A percentile compares a stretch with the other conserved stretches of the same genome.
These are phyloP conservation scores for Gasteruption jaculator DNA, from an alignment of 2,888 invertebrate species.

Conservation along the genomic window DNA sequence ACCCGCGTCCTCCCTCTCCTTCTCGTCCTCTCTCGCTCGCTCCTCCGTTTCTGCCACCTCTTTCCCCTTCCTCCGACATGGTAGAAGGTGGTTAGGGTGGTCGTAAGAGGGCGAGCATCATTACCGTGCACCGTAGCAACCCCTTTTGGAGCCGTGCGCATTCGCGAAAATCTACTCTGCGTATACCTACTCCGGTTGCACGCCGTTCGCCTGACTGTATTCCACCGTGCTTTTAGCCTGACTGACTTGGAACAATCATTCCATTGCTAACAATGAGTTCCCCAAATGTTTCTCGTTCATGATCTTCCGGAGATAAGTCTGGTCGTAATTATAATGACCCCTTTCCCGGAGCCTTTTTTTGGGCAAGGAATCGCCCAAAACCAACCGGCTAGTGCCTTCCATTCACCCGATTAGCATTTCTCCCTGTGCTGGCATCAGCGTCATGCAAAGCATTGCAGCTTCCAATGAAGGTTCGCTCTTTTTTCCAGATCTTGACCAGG, in stretches of 20 bases:
- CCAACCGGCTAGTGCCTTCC: no score
- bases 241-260: slow-evolving; percentile 34
- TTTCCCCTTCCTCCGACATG: slow-evolving; percentile 10
- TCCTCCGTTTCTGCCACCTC: slow-evolving; percentile 10
- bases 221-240: slow-evolving; percentile 25
- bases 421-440: no score
- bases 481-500: no score
- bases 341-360: no score
- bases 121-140: slow-evolving; percentile 19
- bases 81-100: slow-evolving; percentile 9
- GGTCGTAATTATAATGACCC: no score
- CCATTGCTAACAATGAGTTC: no score
- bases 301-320: no score
- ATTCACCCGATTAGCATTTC: no score
- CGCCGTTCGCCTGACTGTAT: slow-evolving; percentile 21
- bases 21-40: slow-evolving; percentile 14
- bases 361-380: no score
- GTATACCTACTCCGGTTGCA: slow-evolving; percentile 11
- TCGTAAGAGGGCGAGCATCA: slow-evolving; percentile 16
- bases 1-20: slow-evolving; percentile 15
- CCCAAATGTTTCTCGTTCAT: no score
- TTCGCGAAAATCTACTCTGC: slow-evolving; percentile 21
- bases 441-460: no score
- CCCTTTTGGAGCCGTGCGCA: slow-evolving; percentile 22
- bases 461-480: no score